These are phyloP conservation scores for Rhynchophorus ferrugineus DNA, from an alignment of 1,140 invertebrate genomes.

Conservation along the genomic window DNA sequence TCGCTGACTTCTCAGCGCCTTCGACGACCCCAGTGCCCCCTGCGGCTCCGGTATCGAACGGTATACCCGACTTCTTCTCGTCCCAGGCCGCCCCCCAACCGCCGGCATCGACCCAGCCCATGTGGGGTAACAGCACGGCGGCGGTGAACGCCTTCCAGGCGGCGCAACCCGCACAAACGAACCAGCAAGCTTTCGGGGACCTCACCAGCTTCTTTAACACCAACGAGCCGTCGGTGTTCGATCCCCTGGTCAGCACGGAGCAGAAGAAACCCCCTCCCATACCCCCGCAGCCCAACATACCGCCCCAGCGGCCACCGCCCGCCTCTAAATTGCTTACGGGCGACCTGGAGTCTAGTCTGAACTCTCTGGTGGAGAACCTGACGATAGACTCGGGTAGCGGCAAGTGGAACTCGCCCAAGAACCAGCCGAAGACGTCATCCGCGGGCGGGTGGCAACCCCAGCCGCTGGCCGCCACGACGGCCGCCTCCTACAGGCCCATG, in stretches of 20 bases:
- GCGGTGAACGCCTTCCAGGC: slow-evolving; percentile 23
- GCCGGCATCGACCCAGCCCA: not conserved
- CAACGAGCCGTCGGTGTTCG: slow-evolving; percentile 47
- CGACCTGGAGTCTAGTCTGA: slow-evolving; percentile 85
- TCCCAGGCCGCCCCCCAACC: not conserved
- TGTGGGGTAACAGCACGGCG: slow-evolving; percentile 7
- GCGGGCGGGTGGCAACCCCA: slow-evolving; percentile 67
- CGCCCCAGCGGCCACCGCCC: slow-evolving; percentile 40
- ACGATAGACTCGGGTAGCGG: slow-evolving; percentile 71
- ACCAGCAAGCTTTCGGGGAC: slow-evolving; percentile 23
- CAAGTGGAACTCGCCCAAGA: slow-evolving; percentile 83
- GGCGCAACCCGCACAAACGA: slow-evolving; percentile 14
- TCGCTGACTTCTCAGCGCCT: slow-evolving; percentile 33
- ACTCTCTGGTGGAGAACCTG: slow-evolving; percentile 83
- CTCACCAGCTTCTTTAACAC: slow-evolving; percentile 33
- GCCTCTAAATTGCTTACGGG: slow-evolving; percentile 72
- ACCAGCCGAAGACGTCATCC: slow-evolving; percentile 63
- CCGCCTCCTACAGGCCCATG: slow-evolving; percentile 74
- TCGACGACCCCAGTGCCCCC: slow-evolving; percentile 6
- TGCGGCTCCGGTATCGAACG: slow-evolving; percentile 42
- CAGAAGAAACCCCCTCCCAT: slow-evolving; percentile 44
- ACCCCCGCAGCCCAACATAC: slow-evolving; percentile 40
- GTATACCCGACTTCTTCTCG: slow-evolving; percentile 16
- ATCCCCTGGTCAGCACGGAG: slow-evolving; percentile 51
- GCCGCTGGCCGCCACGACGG: slow-evolving; percentile 75